Conservation (phyloP, 2,888 invertebrate species). For the Serripes groenlandicus region DNA sequence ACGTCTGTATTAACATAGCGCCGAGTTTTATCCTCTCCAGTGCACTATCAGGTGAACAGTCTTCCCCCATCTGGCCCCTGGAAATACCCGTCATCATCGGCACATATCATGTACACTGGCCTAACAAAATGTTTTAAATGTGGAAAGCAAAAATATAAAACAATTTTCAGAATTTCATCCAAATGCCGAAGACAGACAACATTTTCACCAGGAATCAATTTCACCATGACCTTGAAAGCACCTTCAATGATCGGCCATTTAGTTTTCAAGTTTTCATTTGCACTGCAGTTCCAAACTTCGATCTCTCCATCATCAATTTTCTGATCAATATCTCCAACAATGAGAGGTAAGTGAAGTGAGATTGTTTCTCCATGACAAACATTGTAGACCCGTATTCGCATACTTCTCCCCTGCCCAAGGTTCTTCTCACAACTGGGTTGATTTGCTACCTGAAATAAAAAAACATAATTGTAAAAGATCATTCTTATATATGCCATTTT, state of each 20-base stretch:
- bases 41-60: conserved; percentile 91
- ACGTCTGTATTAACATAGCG: conserved; percentile 93
- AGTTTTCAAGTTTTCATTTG: conserved; percentile 52
- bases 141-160: conserved; percentile 74
- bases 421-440: background rate
- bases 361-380: conserved; percentile 78
- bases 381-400: conserved; percentile 82
- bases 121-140: conserved; percentile 88
- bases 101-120: conserved; percentile 94
- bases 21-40: conserved; percentile 91
- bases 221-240: conserved; percentile 91
- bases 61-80: conserved; percentile 90
- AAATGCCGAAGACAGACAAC: conserved; percentile 88
- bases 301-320: conserved; percentile 77
- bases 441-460: background rate
- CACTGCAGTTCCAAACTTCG: conserved; percentile 74
- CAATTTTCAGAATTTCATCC: conserved; percentile 76
- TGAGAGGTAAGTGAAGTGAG: conserved; percentile 79
- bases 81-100: conserved; percentile 93
- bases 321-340: conserved; percentile 82
- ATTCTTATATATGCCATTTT: background rate
- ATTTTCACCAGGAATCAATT: conserved; percentile 90
- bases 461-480: background rate
- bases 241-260: conserved; percentile 90
- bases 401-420: conserved; percentile 42